A percentile compares a stretch with the other conserved stretches of the same genome.
Conservation (phyloP, 2,797 vertebrate genomes). For the Mareca strepera region DNA sequence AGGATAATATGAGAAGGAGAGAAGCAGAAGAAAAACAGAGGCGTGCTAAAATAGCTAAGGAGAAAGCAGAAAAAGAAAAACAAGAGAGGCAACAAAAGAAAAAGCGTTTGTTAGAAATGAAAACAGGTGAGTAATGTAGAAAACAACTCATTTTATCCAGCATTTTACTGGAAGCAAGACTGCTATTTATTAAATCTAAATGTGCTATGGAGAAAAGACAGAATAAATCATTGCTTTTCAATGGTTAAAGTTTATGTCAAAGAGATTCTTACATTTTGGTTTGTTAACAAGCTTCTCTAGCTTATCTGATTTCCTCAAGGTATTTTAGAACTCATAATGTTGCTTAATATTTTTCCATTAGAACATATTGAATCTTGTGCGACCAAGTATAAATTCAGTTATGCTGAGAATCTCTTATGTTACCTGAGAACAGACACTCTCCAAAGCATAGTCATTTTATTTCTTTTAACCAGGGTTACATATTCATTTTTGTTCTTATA, state of each 20-base stretch:
- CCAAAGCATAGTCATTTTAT: background rate
- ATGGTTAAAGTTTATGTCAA: background rate
- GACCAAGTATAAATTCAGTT: background rate
- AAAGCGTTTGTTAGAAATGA: slow-evolving; percentile 89
- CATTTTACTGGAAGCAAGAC: background rate
- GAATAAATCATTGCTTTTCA: background rate
- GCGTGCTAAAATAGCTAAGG: slow-evolving; percentile 88
- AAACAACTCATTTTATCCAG: background rate
- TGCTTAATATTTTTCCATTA: background rate
- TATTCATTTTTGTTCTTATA: background rate
- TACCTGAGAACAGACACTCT: background rate
- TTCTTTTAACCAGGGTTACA: background rate
- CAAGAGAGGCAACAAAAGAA: slow-evolving; percentile 92
- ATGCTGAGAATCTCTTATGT: background rate
- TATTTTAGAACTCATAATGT: background rate
- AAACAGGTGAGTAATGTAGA: slow-evolving; percentile 83
- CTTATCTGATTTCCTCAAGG: background rate
- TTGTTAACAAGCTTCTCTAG: background rate
- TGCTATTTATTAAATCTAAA: background rate
- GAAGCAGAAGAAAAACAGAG: slow-evolving; percentile 94
- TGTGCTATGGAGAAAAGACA: background rate
- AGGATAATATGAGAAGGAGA: slow-evolving; percentile 88
- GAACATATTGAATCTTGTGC: background rate
- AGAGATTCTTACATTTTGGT: background rate
- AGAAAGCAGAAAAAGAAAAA: slow-evolving; percentile 93